Evolutionary conservation across 2,113 vertebrate species (phyloP).

Genomic region (Gavialis gangeticus): DNA sequence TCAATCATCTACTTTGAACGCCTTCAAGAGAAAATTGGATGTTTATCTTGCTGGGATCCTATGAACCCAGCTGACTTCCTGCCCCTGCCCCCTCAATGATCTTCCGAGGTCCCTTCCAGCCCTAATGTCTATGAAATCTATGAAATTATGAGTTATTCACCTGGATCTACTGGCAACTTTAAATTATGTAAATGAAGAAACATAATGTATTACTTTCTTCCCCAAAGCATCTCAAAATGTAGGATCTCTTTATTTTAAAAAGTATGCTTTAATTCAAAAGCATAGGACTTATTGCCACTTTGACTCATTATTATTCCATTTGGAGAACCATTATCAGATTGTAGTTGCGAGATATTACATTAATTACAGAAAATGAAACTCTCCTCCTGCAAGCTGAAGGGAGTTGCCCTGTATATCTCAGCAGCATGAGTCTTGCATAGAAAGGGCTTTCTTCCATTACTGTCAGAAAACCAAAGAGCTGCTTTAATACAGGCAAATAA

Average conservation of each 20-base stretch:
- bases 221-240: not conserved
- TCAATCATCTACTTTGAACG: no score
- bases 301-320: not conserved
- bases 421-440: not conserved
- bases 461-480: slow-evolving; percentile 21
- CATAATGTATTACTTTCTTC: not conserved
- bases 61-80: no score
- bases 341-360: not conserved
- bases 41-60: no score
- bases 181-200: slow-evolving; percentile 26
- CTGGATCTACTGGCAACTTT: not conserved
- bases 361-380: slow-evolving; percentile 3
- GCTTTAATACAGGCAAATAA: not conserved
- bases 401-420: not conserved
- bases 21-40: no score
- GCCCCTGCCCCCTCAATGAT: no score
- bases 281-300: not conserved
- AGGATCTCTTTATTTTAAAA: not conserved
- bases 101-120: no score
- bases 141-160: not conserved
- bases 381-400: not conserved
- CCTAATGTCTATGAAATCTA: no score
- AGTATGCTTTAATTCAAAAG: not conserved
- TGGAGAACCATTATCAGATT: not conserved
- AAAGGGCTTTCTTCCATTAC: not conserved